Conservation (phyloP, 2,113 vertebrate species). For the Gopherus flavomarginatus region DNA sequence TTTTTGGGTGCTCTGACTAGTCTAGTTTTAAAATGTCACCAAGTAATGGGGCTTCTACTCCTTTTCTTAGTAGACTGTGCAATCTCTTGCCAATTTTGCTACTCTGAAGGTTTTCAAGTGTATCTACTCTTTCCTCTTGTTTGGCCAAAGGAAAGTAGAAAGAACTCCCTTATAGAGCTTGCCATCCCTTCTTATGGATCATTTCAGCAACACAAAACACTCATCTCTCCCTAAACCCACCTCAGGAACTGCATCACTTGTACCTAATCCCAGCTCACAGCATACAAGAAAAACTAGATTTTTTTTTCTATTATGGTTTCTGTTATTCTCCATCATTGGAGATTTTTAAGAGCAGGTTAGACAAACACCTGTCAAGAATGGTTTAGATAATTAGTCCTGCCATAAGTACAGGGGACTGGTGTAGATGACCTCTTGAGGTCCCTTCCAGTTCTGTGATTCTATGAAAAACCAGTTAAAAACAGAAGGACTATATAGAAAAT, state of each 20-base stretch:
- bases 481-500: not conserved
- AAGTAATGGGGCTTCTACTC: not conserved
- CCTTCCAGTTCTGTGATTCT: too few relatives aligned
- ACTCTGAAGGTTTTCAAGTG: not conserved
- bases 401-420: too few relatives aligned
- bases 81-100: not conserved
- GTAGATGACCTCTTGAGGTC: too few relatives aligned
- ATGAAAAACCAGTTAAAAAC: not conserved
- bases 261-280: not conserved
- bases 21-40: not conserved
- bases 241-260: not conserved
- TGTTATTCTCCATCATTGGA: too few relatives aligned
- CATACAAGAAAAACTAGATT: not conserved
- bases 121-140: not conserved
- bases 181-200: not conserved
- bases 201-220: not conserved
- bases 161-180: not conserved
- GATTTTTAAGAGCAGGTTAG: too few relatives aligned
- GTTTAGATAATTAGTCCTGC: too few relatives aligned
- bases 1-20: not conserved
- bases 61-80: not conserved
- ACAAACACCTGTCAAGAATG: too few relatives aligned
- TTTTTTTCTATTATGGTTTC: not conserved
- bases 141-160: not conserved
- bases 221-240: not conserved